These are phyloP conservation scores for Dysmachus trigonus DNA, from an alignment of 2,888 invertebrate species.

Conservation along the genomic window DNA sequence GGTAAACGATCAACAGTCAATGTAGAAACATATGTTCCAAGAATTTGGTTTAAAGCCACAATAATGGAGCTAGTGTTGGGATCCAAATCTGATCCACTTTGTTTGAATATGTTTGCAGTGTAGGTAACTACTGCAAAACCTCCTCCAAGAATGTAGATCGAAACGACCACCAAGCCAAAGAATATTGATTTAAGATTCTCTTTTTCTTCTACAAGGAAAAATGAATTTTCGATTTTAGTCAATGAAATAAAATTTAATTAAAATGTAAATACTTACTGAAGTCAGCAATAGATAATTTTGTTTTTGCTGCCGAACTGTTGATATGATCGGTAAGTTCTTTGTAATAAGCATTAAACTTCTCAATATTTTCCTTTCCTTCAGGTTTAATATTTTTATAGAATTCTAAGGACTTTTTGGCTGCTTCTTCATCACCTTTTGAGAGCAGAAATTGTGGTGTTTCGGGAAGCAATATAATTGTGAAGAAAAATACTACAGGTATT, in stretches of 20 bases:
- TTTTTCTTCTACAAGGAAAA: slow-evolving; percentile 26
- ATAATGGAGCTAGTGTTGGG: slow-evolving; percentile 50
- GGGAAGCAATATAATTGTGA: slow-evolving; percentile 41
- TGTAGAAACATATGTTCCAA: slow-evolving; percentile 49
- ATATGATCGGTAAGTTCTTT: slow-evolving; percentile 18
- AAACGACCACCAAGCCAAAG: slow-evolving; percentile 44
- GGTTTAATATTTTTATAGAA: slow-evolving; percentile 46
- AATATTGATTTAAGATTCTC: slow-evolving; percentile 37
- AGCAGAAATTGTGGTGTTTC: slow-evolving; percentile 51
- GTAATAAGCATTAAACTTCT: slow-evolving; percentile 18
- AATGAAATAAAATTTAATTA: background rate
- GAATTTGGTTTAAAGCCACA: slow-evolving; percentile 48
- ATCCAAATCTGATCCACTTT: slow-evolving; percentile 47
- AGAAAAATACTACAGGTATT: slow-evolving; percentile 44
- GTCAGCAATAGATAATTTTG: slow-evolving; percentile 37
- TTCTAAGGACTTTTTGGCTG: slow-evolving; percentile 46
- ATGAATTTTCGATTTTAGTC: background rate
- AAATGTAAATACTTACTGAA: slow-evolving; percentile 44
- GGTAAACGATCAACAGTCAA: slow-evolving; percentile 48
- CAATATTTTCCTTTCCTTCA: slow-evolving; percentile 3
- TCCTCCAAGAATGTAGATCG: slow-evolving; percentile 48
- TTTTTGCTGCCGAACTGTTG: background rate
- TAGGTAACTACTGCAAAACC: slow-evolving; percentile 49
- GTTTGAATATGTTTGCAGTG: slow-evolving; percentile 48
- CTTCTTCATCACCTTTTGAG: slow-evolving; percentile 23